Evolutionary conservation across 2,888 invertebrate genomes (phyloP), one percentile per base, ranked within the genome.

Genomic region (Chrysodeixis includens): DNA sequence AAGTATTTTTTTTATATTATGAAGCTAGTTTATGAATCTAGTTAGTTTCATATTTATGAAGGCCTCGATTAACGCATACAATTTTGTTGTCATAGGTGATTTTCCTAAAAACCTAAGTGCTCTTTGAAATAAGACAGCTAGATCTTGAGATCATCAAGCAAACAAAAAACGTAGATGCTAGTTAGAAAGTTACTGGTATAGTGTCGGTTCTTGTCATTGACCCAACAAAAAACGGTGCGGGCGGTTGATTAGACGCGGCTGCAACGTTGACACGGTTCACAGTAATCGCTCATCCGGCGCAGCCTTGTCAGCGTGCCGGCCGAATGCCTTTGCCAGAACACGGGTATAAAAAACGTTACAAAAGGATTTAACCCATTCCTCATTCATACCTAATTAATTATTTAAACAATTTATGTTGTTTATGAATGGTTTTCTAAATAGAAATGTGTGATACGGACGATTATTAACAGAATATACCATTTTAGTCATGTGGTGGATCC

Each of bases 271-370:
- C 93, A 92, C 86, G 89, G 90, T 90, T 91, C 89, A 87, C 90
- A 88, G 89, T 90, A 88, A 90, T 89, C 91, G 89, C 86, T 92
- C 90, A 90, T 92, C 92, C 91, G 89, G 85, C 82, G 87, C 86
- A 90, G 88, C 92, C 93, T 93, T 91, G 91, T 85, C 84, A 82
- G 76, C 75, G 79, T 75, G 70, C 66, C 72, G 72, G 68, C 66
- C 70, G 72, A 62, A 61, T 57, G 63, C 58, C n/a, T 66, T 66
- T 56, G 51, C 5, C 53, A 55, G 63, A 62, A 59, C 62, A 54
- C 65, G 14, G 64, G 66, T 66, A n/a, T 69, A 65, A 66, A 62
- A 71, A 60, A 66, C 73, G 56, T 66, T 57, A 16, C 18, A 46
- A 18, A 18, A 16, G 2, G 18, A n/a, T 46, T 20, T 49, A 40